phyloP scores from a whole-genome alignment of 2,797 vertebrate genomes.

The Heterohyrax brucei region DNA sequence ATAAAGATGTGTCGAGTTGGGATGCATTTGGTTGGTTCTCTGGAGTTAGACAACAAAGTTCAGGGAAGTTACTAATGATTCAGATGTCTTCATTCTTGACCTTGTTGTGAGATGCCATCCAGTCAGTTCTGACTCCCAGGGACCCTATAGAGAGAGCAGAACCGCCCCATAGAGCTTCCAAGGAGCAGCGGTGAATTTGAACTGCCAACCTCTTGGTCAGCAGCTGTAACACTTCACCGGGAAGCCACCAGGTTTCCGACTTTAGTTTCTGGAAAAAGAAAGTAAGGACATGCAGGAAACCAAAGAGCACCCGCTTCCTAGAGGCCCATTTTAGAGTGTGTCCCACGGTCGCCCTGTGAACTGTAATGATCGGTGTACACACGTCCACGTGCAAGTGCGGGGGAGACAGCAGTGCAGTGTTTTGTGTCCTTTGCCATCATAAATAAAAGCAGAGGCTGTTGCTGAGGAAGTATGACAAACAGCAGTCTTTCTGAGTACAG shows the following conservation, averaged over 20 bases:
- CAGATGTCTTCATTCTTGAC: neutral
- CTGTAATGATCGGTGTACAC: neutral
- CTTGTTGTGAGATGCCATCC: too few relatives aligned
- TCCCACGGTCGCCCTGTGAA: neutral
- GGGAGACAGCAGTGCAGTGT: neutral
- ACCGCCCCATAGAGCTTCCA: too few relatives aligned
- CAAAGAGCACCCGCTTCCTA: neutral
- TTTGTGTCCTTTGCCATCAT: neutral
- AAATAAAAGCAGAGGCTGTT: neutral
- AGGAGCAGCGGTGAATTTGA: too few relatives aligned
- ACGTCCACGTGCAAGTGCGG: neutral
- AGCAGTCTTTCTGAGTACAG: too few relatives aligned
- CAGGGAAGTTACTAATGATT: neutral
- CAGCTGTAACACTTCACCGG: too few relatives aligned
- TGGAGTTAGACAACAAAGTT: neutral
- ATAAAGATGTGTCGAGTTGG: neutral
- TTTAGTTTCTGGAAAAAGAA: neutral
- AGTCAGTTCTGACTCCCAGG: too few relatives aligned
- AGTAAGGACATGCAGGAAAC: neutral
- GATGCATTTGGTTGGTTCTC: neutral
- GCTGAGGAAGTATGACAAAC: too few relatives aligned
- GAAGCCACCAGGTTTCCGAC: neutral
- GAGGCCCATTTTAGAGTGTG: neutral
- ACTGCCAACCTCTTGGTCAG: too few relatives aligned
- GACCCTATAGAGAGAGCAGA: too few relatives aligned